phyloP scores from a whole-genome alignment of 2,797 vertebrate species.

The Eospalax fontanierii region DNA sequence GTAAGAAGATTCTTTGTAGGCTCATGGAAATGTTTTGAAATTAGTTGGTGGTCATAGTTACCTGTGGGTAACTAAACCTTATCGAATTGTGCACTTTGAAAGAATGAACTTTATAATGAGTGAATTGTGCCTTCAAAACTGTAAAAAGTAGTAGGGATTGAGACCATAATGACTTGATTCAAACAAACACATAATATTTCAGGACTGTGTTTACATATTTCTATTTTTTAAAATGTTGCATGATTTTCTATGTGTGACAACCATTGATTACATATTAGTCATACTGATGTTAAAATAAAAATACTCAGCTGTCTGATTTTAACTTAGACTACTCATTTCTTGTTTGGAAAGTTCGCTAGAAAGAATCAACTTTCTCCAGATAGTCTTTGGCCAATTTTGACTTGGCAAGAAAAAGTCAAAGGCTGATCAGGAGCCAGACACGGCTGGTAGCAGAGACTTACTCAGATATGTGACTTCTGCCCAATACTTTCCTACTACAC shows the following conservation, averaged over 20 bases:
- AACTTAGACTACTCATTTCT: slow-evolving; percentile 50
- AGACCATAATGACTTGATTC: background rate
- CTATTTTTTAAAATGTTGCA: slow-evolving; percentile 12
- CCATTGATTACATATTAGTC: background rate
- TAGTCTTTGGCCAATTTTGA: background rate
- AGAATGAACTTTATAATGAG: background rate
- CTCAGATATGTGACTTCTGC: background rate
- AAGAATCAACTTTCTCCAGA: background rate
- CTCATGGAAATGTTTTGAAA: background rate
- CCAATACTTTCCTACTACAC: background rate
- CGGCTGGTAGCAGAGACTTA: background rate
- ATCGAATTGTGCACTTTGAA: background rate
- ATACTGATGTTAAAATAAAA: background rate
- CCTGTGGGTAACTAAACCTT: background rate
- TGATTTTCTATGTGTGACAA: slow-evolving; percentile 32
- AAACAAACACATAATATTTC: slow-evolving; percentile 31
- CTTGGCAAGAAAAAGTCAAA: background rate
- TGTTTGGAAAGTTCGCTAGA: background rate
- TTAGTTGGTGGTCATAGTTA: background rate
- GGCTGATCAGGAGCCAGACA: background rate
- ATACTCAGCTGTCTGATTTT: background rate
- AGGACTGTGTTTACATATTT: background rate
- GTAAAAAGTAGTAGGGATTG: background rate
- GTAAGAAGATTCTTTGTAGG: background rate
- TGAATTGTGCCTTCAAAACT: background rate